These are phyloP conservation scores for Holothuria leucospilota DNA, from an alignment of 53 echinoderm and acorn worm genomes.

Conservation along the genomic window DNA sequence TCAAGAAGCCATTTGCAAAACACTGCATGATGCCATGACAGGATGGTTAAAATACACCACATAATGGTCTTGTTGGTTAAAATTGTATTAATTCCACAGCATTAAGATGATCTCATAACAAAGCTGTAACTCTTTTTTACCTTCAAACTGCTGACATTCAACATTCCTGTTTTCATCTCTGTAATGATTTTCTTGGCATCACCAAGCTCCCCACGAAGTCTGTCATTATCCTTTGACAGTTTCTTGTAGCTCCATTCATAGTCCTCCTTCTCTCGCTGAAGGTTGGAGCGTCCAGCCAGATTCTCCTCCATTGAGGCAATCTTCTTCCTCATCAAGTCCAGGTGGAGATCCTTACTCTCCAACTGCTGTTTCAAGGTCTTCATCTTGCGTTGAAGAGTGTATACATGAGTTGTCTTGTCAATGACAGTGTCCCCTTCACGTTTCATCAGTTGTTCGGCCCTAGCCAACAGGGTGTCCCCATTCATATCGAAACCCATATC, in stretches of 20 bases:
- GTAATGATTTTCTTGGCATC: slow-evolving; percentile 83
- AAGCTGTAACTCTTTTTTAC: slow-evolving; percentile 51
- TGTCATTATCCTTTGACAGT: slow-evolving; percentile 83
- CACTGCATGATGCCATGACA: too few relatives aligned
- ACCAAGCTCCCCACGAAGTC: slow-evolving; percentile 84
- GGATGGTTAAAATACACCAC: too few relatives aligned
- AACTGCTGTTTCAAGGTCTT: slow-evolving; percentile 82
- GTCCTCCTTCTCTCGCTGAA: slow-evolving; percentile 94
- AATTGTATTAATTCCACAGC: too few relatives aligned
- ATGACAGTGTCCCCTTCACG: slow-evolving; percentile 77
- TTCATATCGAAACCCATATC: slow-evolving; percentile 97
- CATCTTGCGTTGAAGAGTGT: slow-evolving; percentile 93
- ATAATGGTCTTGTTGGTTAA: too few relatives aligned
- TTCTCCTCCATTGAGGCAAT: slow-evolving; percentile 87
- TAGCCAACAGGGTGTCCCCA: slow-evolving; percentile 87
- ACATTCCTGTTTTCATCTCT: slow-evolving; percentile 89
- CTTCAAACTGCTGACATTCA: slow-evolving; percentile 92
- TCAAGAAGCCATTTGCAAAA: too few relatives aligned
- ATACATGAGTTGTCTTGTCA: slow-evolving; percentile 93
- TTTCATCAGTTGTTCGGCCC: slow-evolving; percentile 88
- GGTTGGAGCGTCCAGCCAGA: slow-evolving; percentile 77
- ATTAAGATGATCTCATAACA: too few relatives aligned
- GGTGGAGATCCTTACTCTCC: slow-evolving; percentile 98
- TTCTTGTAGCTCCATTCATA: slow-evolving; percentile 80
- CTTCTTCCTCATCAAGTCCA: slow-evolving; percentile 98